A percentile compares a stretch with the other conserved stretches of the same genome.
These are phyloP conservation scores for Halichoeres trimaculatus DNA, from an alignment of 2,113 vertebrate genomes.

Conservation along the genomic window DNA sequence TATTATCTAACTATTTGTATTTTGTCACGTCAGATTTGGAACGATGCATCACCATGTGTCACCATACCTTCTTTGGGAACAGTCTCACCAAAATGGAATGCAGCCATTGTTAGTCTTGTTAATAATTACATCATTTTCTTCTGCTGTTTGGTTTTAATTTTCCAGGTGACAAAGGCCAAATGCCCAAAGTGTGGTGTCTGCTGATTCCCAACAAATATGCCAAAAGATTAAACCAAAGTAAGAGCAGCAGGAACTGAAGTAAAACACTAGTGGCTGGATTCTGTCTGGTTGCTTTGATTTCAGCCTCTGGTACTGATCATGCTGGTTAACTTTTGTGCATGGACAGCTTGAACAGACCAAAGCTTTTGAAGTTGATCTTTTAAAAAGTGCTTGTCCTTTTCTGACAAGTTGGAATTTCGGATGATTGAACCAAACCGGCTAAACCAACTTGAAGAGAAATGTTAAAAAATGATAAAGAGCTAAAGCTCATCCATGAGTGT, in stretches of 20 bases:
- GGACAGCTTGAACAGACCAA: no score
- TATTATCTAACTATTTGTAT: no score
- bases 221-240: background rate
- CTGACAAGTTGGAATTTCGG: no score
- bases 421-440: no score
- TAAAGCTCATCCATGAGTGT: background rate
- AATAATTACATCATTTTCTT: background rate
- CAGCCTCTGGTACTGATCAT: background rate
- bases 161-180: background rate
- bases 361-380: no score
- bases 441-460: no score
- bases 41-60: background rate
- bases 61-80: background rate
- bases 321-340: no score
- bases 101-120: background rate
- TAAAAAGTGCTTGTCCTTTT: no score
- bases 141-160: background rate
- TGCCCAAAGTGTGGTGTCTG: no score
- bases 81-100: constrained; percentile 1
- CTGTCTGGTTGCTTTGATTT: constrained; percentile 1
- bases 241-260: background rate
- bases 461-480: background rate
- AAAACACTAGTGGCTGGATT: background rate
- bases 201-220: no score
- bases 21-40: background rate